A percentile compares a stretch with the other conserved stretches of the same genome.
These are phyloP conservation scores for Metaphire vulgaris DNA, from an alignment of 1,140 invertebrate genomes.

Conservation along the genomic window DNA sequence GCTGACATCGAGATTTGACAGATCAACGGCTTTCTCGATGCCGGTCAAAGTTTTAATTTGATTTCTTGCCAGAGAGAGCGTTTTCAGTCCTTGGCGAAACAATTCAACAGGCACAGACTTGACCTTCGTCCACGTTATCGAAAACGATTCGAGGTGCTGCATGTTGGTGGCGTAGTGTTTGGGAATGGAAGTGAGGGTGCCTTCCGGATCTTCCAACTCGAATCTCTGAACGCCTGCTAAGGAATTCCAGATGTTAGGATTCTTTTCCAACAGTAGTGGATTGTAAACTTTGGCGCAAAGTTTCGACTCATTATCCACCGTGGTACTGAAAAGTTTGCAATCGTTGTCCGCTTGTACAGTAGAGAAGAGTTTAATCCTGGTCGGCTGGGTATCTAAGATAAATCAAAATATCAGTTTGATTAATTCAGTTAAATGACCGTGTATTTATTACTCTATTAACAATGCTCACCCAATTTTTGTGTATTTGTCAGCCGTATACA, in stretches of 20 bases:
- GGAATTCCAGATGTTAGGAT: background rate
- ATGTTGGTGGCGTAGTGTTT: background rate
- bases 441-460: too few relatives aligned
- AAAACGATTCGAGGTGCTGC: background rate
- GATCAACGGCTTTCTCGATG: background rate
- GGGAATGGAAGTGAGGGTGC: background rate
- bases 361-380: slow-evolving; percentile 1
- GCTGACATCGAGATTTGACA: background rate
- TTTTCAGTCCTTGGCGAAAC: slow-evolving; percentile 4
- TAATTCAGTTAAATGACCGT: too few relatives aligned
- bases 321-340: slow-evolving; percentile 4
- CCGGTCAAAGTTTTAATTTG: slow-evolving; percentile 4
- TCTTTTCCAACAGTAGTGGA: background rate
- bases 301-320: background rate
- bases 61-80: slow-evolving; percentile 2
- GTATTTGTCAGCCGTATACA: too few relatives aligned
- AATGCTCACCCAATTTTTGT: too few relatives aligned
- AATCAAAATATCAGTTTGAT: background rate
- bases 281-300: slow-evolving; percentile 16
- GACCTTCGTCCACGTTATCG: slow-evolving; percentile 9
- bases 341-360: background rate
- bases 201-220: slow-evolving; percentile 18
- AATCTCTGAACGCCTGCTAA: slow-evolving; percentile 1
- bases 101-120: background rate
- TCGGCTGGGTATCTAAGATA: background rate